phyloP scores from a whole-genome alignment of 2,888 invertebrate genomes.

The Cyclophora punctaria region DNA sequence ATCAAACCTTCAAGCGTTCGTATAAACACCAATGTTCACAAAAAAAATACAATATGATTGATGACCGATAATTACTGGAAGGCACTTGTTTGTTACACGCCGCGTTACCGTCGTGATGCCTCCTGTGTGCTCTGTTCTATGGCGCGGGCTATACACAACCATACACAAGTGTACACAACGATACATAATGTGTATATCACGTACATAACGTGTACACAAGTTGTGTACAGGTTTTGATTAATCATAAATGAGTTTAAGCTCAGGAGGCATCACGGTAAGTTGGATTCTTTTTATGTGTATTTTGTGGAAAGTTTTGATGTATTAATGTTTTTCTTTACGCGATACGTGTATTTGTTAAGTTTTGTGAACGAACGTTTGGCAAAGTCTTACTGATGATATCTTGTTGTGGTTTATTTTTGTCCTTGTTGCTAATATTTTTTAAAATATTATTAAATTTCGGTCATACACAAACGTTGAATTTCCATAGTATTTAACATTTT shows the following conservation, averaged over 20 bases:
- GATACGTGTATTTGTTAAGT: no score
- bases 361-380: no score
- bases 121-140: slow-evolving; percentile 72
- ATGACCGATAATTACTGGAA: slow-evolving; percentile 69
- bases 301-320: no score
- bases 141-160: slow-evolving; percentile 44
- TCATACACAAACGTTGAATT: no score
- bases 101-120: slow-evolving; percentile 66
- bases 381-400: no score
- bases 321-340: neutral
- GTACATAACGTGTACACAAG: slow-evolving; percentile 13
- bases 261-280: slow-evolving; percentile 72
- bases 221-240: slow-evolving; percentile 4
- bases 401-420: no score
- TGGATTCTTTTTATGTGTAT: slow-evolving; percentile 18
- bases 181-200: slow-evolving; percentile 5
- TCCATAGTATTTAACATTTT: no score
- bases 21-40: slow-evolving; percentile 20
- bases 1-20: slow-evolving; percentile 27
- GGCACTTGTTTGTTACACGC: slow-evolving; percentile 24
- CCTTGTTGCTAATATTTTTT: no score
- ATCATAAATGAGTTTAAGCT: slow-evolving; percentile 25
- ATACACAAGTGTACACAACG: no score
- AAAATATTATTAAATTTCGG: no score
- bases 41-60: slow-evolving; percentile 46